phyloP scores from a whole-genome alignment of 1,140 invertebrate genomes.

The Orius insidiosus region DNA sequence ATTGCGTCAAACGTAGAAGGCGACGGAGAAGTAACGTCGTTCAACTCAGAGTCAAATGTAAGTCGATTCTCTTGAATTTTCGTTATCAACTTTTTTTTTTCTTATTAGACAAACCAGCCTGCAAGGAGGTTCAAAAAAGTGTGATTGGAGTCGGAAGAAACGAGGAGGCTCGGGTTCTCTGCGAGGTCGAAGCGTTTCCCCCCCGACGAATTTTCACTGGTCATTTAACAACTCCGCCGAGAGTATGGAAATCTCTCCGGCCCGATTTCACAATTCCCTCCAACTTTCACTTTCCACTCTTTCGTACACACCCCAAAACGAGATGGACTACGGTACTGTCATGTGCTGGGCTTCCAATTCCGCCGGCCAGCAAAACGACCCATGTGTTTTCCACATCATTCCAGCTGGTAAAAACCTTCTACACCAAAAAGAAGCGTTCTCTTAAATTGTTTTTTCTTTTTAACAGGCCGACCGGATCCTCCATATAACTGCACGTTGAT shows the following conservation, averaged over 20 bases:
- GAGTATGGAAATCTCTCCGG: constrained; percentile 50
- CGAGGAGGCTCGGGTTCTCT: constrained; percentile 61
- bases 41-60: constrained; percentile 74
- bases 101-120: constrained; percentile 64
- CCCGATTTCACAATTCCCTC: constrained; percentile 36
- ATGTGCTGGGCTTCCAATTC: constrained; percentile 48
- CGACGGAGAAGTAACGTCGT: constrained; percentile 65
- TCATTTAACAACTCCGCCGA: constrained; percentile 76
- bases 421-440: too few species aligned
- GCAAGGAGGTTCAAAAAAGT: constrained; percentile 53
- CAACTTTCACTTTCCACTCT: constrained; percentile 39
- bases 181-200: constrained; percentile 74
- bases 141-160: constrained; percentile 70
- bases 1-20: constrained; percentile 77
- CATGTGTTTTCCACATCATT: constrained; percentile 55
- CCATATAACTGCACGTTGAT: constrained; percentile 61
- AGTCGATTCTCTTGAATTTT: too few species aligned
- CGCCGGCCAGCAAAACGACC: constrained; percentile 45
- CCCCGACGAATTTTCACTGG: constrained; percentile 72
- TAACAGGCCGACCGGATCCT: constrained; percentile 48
- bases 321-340: constrained; percentile 54
- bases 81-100: too few species aligned
- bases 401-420: constrained; percentile 34
- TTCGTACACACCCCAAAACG: constrained; percentile 59
- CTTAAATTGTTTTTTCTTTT: too few species aligned